Evolutionary conservation across 2,888 invertebrate genomes (phyloP).

Genomic region (Drosophila antonietae): DNA sequence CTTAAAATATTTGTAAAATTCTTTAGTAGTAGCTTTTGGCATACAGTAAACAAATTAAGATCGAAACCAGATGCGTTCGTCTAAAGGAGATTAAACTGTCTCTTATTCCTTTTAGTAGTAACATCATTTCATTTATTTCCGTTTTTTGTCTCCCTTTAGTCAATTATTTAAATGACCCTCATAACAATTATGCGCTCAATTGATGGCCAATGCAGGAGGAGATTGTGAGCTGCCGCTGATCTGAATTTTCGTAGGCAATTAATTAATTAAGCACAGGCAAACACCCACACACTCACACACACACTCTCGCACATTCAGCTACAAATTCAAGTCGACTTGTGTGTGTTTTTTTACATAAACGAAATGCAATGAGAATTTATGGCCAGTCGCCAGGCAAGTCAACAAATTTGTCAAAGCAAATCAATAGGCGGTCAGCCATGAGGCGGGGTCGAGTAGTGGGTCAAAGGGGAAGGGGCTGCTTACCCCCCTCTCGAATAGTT

Average conservation of each 20-base stretch:
- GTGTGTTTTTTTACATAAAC: conserved; percentile 65
- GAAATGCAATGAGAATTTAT: conserved; percentile 78
- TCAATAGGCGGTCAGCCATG: conserved; percentile 51
- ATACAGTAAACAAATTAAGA: not conserved
- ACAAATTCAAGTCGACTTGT: conserved; percentile 18
- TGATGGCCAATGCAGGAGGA: conserved; percentile 55
- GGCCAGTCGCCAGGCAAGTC: conserved; percentile 34
- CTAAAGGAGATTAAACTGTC: not conserved
- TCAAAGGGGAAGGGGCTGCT: not conserved
- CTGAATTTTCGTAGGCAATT: conserved; percentile 60
- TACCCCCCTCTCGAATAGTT: conserved; percentile 36
- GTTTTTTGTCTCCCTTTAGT: conserved; percentile 1
- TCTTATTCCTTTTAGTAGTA: not conserved
- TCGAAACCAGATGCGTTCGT: no score
- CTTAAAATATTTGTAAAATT: no score
- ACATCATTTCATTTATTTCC: not conserved
- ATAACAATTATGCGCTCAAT: conserved; percentile 73
- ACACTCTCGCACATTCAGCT: conserved; percentile 4
- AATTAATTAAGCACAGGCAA: conserved; percentile 67
- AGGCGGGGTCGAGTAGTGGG: not conserved
- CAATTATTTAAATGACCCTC: conserved; percentile 73
- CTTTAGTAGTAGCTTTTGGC: no score
- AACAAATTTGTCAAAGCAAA: conserved; percentile 74
- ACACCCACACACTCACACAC: conserved; percentile 42
- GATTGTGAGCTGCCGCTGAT: conserved; percentile 30